Conservation (phyloP, 2,113 vertebrate species). For the Sorex fumeus region DNA sequence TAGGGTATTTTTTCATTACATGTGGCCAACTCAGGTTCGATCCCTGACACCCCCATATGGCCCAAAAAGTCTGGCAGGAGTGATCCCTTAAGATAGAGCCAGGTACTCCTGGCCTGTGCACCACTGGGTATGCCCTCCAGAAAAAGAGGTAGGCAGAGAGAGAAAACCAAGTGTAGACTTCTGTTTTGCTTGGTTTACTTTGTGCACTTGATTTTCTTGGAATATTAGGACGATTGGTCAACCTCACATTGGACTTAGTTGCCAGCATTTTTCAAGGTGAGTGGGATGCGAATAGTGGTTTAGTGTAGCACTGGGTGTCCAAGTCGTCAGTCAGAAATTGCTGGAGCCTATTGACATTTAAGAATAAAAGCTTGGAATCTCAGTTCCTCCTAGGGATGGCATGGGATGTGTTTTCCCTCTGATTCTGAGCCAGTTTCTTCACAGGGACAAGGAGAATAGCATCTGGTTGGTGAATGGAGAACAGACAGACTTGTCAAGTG, state of each 20-base stretch:
- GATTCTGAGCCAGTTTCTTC: slow-evolving; percentile 19
- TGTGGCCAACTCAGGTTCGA: too few species aligned
- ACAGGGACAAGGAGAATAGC: neutral
- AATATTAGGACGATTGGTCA: neutral
- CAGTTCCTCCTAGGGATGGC: neutral
- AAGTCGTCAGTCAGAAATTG: neutral
- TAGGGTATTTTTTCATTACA: too few species aligned
- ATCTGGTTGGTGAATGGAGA: neutral
- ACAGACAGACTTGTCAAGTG: neutral
- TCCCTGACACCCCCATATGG: too few species aligned
- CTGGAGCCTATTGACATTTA: neutral
- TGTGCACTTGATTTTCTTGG: neutral
- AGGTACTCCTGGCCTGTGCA: too few species aligned
- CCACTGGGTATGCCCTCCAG: too few species aligned
- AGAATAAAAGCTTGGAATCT: slow-evolving; percentile 2
- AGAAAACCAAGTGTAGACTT: neutral
- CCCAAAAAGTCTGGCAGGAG: too few species aligned
- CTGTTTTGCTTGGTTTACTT: neutral
- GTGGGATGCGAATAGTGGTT: neutral
- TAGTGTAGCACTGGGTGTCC: neutral
- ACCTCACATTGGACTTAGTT: too few species aligned
- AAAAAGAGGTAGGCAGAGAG: too few species aligned
- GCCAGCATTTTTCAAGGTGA: neutral
- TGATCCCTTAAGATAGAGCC: too few species aligned
- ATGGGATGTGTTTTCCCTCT: neutral